Evolutionary conservation across 2,797 vertebrate species (phyloP).

Genomic region (Echeneis naucrates): DNA sequence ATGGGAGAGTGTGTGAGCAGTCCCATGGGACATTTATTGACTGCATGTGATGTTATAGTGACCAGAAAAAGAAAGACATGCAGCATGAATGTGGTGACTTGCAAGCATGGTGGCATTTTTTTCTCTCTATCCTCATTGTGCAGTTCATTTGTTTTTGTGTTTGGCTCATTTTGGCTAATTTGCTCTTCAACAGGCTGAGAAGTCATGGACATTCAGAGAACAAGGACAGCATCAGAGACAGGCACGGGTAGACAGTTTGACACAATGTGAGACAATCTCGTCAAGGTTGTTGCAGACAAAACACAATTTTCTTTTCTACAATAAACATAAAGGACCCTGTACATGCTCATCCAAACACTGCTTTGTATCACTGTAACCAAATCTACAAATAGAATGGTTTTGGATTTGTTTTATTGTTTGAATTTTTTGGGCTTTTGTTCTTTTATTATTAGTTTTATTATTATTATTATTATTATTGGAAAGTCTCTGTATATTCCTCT

Average conservation of each 20-base stretch:
- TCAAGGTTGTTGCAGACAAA: conserved; percentile 68
- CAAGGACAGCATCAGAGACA: conserved; percentile 79
- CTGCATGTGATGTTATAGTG: conserved; percentile 54
- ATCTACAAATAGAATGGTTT: neutral
- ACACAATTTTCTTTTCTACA: conserved; percentile 29
- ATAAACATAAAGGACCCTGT: neutral
- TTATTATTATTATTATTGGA: too few species aligned
- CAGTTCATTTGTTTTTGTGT: conserved; percentile 12
- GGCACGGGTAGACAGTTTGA: conserved; percentile 82
- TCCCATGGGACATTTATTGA: conserved; percentile 56
- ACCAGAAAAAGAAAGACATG: conserved; percentile 41
- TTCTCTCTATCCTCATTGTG: conserved; percentile 66
- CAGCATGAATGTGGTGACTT: conserved; percentile 37
- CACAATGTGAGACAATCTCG: conserved; percentile 69
- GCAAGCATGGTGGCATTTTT: conserved; percentile 30
- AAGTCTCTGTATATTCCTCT: conserved; percentile 8
- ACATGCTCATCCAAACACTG: neutral
- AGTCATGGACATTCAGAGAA: conserved; percentile 78
- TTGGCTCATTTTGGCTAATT: conserved; percentile 12
- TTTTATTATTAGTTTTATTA: too few species aligned
- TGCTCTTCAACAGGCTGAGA: conserved; percentile 55
- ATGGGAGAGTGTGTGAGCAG: conserved; percentile 56
- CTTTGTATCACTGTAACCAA: too few species aligned
- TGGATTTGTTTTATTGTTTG: conserved; percentile 6
- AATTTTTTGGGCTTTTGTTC: neutral